phyloP scores from a whole-genome alignment of 2,113 vertebrate genomes.

The Anguilla japonica region DNA sequence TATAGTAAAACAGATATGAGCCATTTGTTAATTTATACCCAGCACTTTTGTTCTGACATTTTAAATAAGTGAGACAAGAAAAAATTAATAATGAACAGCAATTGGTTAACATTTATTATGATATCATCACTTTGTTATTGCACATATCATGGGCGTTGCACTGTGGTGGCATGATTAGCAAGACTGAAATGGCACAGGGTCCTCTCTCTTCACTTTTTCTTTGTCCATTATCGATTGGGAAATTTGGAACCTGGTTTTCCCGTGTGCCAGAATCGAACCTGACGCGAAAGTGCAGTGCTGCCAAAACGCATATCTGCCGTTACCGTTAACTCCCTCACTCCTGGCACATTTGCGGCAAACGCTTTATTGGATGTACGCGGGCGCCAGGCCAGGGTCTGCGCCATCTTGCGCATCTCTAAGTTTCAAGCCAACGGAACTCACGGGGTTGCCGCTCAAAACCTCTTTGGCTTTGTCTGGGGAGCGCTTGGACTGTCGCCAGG shows the following conservation, averaged over 20 bases:
- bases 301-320: neutral
- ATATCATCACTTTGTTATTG: conserved; percentile 62
- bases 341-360: neutral
- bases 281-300: neutral
- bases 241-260: neutral
- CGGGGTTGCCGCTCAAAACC: neutral
- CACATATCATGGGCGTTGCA: conserved; percentile 47
- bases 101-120: conserved; percentile 60
- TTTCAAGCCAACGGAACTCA: neutral
- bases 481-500: neutral
- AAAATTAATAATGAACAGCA: conserved; percentile 42
- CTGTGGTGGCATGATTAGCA: conserved; percentile 55
- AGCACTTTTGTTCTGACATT: neutral
- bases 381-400: too few relatives aligned
- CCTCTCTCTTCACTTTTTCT: too few relatives aligned
- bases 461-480: conserved; percentile 4
- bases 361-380: neutral
- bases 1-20: too few relatives aligned
- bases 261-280: neutral
- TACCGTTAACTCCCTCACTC: too few relatives aligned
- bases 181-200: conserved; percentile 14
- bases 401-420: neutral
- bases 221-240: neutral
- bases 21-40: too few relatives aligned
- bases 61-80: conserved; percentile 22